Percentiles rank a stretch among this genome's conserved stretches.
phyloP scores from a whole-genome alignment of 2,888 invertebrate genomes.

The Drosophila mimetica region DNA sequence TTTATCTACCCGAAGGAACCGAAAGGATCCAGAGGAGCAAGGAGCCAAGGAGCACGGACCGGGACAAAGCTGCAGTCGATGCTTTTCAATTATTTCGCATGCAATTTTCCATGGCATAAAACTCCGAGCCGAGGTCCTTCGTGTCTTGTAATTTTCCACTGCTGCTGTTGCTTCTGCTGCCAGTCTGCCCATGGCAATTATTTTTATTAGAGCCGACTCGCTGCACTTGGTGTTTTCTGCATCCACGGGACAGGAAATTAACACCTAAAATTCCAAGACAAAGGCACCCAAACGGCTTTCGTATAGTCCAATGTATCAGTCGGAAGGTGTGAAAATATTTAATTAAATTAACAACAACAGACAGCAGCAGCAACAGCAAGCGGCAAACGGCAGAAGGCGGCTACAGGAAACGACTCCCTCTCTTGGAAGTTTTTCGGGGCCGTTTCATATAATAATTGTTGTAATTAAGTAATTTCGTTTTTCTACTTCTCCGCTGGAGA shows the following conservation, averaged over 20 bases:
- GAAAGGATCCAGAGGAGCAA: slow-evolving; percentile 18
- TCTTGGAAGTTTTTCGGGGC: slow-evolving; percentile 57
- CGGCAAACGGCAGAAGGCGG: no score
- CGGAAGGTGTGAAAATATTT: slow-evolving; percentile 82
- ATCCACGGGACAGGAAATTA: slow-evolving; percentile 69
- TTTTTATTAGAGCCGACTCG: slow-evolving; percentile 67
- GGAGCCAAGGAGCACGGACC: slow-evolving; percentile 13
- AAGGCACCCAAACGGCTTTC: slow-evolving; percentile 21
- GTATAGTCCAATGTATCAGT: slow-evolving; percentile 48
- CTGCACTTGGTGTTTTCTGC: slow-evolving; percentile 34
- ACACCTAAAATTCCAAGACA: slow-evolving; percentile 68
- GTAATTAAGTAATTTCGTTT: slow-evolving; percentile 81
- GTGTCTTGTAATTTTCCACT: slow-evolving; percentile 60
- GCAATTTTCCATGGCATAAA: slow-evolving; percentile 79
- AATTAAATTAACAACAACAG: slow-evolving; percentile 77
- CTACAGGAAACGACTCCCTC: slow-evolving; percentile 23
- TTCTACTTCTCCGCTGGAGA: slow-evolving; percentile 23
- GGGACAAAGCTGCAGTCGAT: slow-evolving; percentile 62
- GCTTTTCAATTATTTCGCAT: slow-evolving; percentile 80
- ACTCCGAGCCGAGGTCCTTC: slow-evolving; percentile 45
- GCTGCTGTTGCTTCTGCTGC: slow-evolving; percentile 13
- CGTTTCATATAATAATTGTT: slow-evolving; percentile 79
- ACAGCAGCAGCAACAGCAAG: slow-evolving; percentile 40
- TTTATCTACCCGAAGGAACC: slow-evolving; percentile 61
- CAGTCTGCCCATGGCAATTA: slow-evolving; percentile 68